These are phyloP conservation scores for Erethizon dorsatum DNA, from an alignment of 2,797 vertebrate species.

Conservation along the genomic window DNA sequence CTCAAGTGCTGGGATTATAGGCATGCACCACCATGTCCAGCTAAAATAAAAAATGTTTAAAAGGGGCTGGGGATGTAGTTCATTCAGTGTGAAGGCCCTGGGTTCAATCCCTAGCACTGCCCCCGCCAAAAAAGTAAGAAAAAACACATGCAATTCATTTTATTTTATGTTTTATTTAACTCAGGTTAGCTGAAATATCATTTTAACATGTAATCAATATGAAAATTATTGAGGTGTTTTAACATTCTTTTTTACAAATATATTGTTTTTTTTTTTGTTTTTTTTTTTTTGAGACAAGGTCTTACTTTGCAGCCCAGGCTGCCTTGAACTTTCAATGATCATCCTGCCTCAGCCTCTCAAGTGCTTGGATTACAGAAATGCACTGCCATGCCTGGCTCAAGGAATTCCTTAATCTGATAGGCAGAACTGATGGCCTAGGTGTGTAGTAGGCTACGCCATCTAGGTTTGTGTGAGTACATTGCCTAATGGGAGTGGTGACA, in stretches of 20 bases:
- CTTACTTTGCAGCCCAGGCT: neutral
- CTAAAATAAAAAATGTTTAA: too few species aligned
- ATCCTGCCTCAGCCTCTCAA: neutral
- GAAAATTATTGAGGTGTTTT: neutral
- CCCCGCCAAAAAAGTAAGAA: neutral
- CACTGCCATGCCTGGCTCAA: neutral
- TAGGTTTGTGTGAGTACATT: neutral
- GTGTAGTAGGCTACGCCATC: neutral
- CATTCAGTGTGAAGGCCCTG: neutral
- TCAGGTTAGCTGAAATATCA: neutral
- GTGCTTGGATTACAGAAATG: neutral
- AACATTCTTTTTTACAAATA: neutral
- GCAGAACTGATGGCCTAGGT: neutral
- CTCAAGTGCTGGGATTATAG: too few species aligned
- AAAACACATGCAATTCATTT: neutral
- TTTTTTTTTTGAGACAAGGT: neutral
- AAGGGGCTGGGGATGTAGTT: neutral
- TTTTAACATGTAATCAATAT: neutral
- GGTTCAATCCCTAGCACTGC: neutral
- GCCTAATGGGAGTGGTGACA: neutral
- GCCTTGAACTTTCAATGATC: neutral
- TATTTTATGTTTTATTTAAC: neutral
- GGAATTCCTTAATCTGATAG: neutral
- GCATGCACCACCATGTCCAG: too few species aligned
- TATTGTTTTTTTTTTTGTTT: neutral